Base-by-base conservation (phyloP, 2,888 invertebrate species). In the Monochamus alternatus region DNA sequence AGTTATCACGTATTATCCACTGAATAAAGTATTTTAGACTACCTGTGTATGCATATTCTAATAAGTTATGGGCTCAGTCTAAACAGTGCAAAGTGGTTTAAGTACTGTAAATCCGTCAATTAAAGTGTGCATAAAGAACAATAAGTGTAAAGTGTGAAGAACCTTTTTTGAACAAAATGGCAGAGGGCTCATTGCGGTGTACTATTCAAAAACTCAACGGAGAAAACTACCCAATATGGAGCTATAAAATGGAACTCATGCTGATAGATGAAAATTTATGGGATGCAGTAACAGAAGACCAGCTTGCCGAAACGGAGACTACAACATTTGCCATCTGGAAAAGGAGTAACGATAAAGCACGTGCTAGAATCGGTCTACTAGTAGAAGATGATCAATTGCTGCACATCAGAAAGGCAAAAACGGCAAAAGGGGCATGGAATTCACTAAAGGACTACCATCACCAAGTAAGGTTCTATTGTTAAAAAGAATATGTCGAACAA, bases 91-190 rank as follows among this genome's bases (percentile, higher is more conserved):
- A 47, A 3, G 38, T 38, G 38, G 5, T 38, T 5, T 38, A 38
- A 38, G 5, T 38, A 38, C 3, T 38, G 38, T 38, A 5, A 38
- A 5, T 5, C 10, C 55, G 52, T 12, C 47, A 5, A 22, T 9
- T 10, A 47, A 47, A 55, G 66, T 73, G 58, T 58, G 30, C 14
- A 12, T 58, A 58, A 30, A 58, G 59, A 67, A 22, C 52, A 14
- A 44, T 44, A n/a, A 12, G 22, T 65, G 14, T n/a, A 5, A 38
- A n/a, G 60, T 5, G 10, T 32, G 38, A 38, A 38, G 4, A 10
- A 60, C 5, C 3, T 9, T 30, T 30, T 62, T 62, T 3, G 52
- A 32, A 68, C 38, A 38, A 38, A 38, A 38, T 38, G 38, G 38
- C 38, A 38, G 38, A 38, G 38, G 38, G 38, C 38, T 3, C 38